Conservation (phyloP, 2,113 vertebrate species). For the Cryptotis parvus region DNA sequence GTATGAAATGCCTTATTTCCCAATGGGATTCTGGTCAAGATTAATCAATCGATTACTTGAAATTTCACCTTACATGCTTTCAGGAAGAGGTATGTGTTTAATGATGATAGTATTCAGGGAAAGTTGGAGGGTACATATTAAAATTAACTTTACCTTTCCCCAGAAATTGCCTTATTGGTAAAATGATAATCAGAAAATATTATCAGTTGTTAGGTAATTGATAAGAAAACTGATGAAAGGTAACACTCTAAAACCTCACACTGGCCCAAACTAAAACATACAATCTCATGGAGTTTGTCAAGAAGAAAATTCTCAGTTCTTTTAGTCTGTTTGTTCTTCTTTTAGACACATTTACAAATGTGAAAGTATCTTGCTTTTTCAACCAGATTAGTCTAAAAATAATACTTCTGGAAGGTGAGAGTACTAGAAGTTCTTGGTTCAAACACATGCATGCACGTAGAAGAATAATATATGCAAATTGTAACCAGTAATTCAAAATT, state of each 20-base stretch:
- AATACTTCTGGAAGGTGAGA: slow-evolving; percentile 10
- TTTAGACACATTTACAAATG: not conserved
- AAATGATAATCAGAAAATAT: too few species aligned
- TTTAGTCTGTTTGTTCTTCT: not conserved
- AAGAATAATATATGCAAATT: not conserved
- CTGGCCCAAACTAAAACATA: too few species aligned
- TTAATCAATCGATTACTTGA: slow-evolving; percentile 95
- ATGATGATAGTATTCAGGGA: slow-evolving; percentile 32
- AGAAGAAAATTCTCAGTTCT: not conserved
- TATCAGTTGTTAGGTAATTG: too few species aligned
- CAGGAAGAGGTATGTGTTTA: slow-evolving; percentile 91
- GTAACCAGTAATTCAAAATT: not conserved
- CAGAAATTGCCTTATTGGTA: too few species aligned
- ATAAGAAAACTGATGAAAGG: too few species aligned
- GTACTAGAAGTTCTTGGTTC: not conserved
- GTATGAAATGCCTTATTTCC: slow-evolving; percentile 98
- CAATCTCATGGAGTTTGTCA: not conserved
- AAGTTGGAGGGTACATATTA: not conserved
- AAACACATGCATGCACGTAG: not conserved
- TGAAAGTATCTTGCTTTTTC: not conserved
- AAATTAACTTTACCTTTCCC: too few species aligned
- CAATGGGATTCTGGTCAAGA: slow-evolving; percentile 98
- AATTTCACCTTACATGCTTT: slow-evolving; percentile 93
- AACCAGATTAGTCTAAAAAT: not conserved
- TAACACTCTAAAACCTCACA: too few species aligned